Conservation (phyloP, 1,140 invertebrate species). For the Sycobia sp. region DNA sequence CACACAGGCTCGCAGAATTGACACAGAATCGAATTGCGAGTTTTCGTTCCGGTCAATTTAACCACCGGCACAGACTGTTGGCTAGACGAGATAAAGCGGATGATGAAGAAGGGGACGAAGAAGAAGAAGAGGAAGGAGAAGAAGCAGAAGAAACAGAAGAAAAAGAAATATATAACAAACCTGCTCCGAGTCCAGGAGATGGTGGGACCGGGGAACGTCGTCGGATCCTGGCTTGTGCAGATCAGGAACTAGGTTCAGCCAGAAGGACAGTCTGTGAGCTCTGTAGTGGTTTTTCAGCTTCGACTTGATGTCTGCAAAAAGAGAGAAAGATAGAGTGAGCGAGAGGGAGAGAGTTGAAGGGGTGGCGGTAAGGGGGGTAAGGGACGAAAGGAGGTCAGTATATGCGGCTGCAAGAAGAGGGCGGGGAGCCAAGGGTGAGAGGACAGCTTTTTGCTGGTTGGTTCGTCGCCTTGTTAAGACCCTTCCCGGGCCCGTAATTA, state of each 20-base stretch:
- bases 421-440: background rate
- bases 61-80: too few relatives aligned
- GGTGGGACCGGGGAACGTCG: constrained; percentile 83
- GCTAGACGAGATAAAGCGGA: too few relatives aligned
- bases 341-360: too few relatives aligned
- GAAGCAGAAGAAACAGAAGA: too few relatives aligned
- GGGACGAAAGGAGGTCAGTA: background rate
- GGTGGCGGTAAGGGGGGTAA: too few relatives aligned
- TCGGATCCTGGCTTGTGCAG: constrained; percentile 88
- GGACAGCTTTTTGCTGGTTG: background rate
- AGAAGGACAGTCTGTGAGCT: constrained; percentile 91
- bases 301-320: constrained; percentile 77
- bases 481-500: background rate
- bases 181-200: constrained; percentile 81
- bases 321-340: too few relatives aligned
- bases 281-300: constrained; percentile 93
- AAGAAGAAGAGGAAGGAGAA: too few relatives aligned
- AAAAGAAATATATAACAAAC: constrained; percentile 35
- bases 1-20: too few relatives aligned
- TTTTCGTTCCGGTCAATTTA: too few relatives aligned
- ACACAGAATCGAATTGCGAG: too few relatives aligned
- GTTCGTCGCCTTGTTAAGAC: background rate
- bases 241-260: constrained; percentile 93
- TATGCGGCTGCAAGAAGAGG: background rate
- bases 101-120: too few relatives aligned